Evolutionary conservation across 2,797 vertebrate genomes (phyloP), one percentile per base, ranked within the genome.

Genomic region (Parauchenoglanis ngamensis): DNA sequence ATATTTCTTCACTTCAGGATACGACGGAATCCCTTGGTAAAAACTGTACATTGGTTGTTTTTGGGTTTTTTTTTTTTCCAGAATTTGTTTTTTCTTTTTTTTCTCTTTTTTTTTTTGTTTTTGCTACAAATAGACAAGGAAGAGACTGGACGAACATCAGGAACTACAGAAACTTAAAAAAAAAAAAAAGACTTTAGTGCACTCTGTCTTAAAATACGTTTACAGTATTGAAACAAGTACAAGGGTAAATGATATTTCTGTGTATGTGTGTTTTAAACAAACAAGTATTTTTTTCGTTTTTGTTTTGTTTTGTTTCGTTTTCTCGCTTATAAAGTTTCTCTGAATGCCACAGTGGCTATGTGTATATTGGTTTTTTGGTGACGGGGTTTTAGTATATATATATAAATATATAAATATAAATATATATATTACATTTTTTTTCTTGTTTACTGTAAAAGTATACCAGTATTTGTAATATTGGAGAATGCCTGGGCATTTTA

Each of bases 361-460:
- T 98, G 97, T 97, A 97, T 96, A 97, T 97, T 97, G 95, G 94
- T 97, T 91, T 93, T 97, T 97, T 98, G 88, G 97, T 98, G 98
- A 97, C 91, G 96, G 98, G 97, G 96, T 98, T 98, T 98, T 98
- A 97, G 96, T 98, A 98, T 97, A 97, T 97, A 97, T 97, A 94
- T 93, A 94, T 54, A 70, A 49, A 83, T 70, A 83, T 70, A 83
- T 92, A 94, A 92, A 95, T 57, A 87, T 95, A 96, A 95, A 99
- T 98, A 98, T 98, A 98, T 98, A 98, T 95, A 57, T 94, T 94
- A 94, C 92, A 93, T 94, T 94, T 98, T 98, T 98, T 90, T 94
- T 97, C 97, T 98, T 98, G 97, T 98, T 99, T 98, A 97, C 97
- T 98, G 98, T 98, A 97, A 97, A 98, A 98, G 97, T 98, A 98